A percentile compares a stretch with the other conserved stretches of the same genome.
phyloP scores from a whole-genome alignment of 2,797 vertebrate species.

The Gorsachius magnificus region DNA sequence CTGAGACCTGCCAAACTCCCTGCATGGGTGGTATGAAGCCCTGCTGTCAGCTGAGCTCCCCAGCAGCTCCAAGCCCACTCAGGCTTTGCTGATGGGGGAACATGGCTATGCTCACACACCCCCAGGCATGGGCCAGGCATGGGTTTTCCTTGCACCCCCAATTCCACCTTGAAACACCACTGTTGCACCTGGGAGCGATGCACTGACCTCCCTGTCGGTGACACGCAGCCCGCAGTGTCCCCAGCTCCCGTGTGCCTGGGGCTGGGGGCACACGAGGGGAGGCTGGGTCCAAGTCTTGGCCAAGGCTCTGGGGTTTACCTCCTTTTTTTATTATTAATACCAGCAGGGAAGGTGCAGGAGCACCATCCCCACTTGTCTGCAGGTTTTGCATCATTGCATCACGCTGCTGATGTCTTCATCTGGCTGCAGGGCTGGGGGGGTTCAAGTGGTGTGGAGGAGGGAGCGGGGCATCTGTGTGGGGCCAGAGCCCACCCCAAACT shows the following conservation, averaged over 20 bases:
- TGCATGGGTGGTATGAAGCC: background rate
- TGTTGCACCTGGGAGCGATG: background rate
- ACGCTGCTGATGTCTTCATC: rapidly evolving
- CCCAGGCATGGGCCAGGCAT: no score
- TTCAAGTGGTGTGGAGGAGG: background rate
- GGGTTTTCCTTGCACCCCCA: background rate
- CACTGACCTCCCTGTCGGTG: rapidly evolving
- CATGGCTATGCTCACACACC: rapidly evolving
- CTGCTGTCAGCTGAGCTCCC: background rate
- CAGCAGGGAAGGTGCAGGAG: background rate
- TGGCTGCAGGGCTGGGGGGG: background rate
- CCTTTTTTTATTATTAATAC: background rate
- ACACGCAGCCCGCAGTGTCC: background rate
- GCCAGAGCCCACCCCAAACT: background rate
- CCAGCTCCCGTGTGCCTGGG: rapidly evolving
- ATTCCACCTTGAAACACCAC: background rate
- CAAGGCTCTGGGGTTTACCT: background rate
- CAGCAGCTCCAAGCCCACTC: background rate
- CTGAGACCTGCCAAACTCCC: background rate
- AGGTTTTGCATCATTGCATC: background rate
- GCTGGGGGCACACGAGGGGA: background rate
- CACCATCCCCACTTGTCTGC: background rate
- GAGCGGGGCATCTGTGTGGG: rapidly evolving
- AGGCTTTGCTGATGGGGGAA: background rate
- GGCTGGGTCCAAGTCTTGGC: background rate